Conservation (phyloP, 2,888 invertebrate species). For the Nezara viridula region DNA sequence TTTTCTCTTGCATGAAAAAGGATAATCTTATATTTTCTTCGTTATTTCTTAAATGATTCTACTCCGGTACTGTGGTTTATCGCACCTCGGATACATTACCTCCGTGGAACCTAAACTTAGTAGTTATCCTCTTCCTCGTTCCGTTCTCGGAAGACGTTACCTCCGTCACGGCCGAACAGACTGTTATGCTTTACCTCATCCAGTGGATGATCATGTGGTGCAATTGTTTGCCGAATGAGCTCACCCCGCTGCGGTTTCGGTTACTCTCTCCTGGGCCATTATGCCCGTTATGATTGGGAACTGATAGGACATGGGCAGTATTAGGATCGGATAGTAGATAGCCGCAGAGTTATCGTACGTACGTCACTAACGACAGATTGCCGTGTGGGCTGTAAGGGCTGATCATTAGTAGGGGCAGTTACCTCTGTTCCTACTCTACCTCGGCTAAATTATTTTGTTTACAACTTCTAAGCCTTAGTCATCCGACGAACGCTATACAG, state of each 20-base stretch:
- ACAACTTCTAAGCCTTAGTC: neutral
- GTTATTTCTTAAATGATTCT: neutral
- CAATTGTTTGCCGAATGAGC: constrained; percentile 11
- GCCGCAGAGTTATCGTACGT: neutral
- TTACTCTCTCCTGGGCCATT: constrained; percentile 17
- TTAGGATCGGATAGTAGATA: constrained; percentile 1
- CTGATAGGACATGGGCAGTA: neutral
- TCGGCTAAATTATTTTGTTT: constrained; percentile 8
- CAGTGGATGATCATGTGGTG: neutral
- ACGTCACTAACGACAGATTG: constrained; percentile 14
- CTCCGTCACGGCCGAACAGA: neutral
- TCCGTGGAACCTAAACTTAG: neutral
- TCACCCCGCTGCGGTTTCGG: neutral
- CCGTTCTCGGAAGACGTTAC: neutral
- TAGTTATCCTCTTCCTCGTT: neutral
- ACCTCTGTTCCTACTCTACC: neutral
- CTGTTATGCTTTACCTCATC: constrained; percentile 16
- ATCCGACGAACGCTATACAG: neutral
- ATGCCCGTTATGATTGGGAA: neutral
- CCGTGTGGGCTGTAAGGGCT: neutral
- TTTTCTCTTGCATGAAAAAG: no score
- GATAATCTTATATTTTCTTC: no score
- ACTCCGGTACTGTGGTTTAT: no score
- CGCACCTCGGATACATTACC: neutral
- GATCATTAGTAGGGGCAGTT: constrained; percentile 1